Conservation (phyloP, 2,888 invertebrate genomes). For the Calliopum simillimum region DNA sequence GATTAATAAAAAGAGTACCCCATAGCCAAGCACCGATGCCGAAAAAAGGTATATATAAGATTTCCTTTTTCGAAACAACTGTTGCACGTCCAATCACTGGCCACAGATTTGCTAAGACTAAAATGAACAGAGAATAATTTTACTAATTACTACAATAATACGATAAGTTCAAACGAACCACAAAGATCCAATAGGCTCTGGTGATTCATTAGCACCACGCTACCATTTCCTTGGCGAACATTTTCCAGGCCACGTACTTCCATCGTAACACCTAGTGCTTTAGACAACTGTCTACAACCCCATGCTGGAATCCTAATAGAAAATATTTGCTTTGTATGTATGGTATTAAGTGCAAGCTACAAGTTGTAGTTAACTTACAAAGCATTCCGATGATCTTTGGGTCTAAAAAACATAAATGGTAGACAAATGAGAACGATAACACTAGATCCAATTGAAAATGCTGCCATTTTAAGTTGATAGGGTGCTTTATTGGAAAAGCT, state of each 20-base stretch:
- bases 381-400: conserved; percentile 81
- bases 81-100: conserved; percentile 83
- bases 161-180: conserved; percentile 71
- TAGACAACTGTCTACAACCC: conserved; percentile 69
- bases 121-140: conserved; percentile 41
- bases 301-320: conserved; percentile 76
- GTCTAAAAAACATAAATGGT: conserved; percentile 80
- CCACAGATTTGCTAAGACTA: conserved; percentile 84
- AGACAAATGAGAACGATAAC: conserved; percentile 74
- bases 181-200: conserved; percentile 88
- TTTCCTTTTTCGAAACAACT: conserved; percentile 85
- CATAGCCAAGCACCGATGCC: conserved; percentile 88
- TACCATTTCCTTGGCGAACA: conserved; percentile 79
- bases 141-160: too few relatives aligned
- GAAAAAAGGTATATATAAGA: conserved; percentile 86
- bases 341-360: too few relatives aligned
- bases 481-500: conserved; percentile 69
- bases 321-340: background rate
- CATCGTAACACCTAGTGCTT: conserved; percentile 75
- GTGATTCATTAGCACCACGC: conserved; percentile 88
- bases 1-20: conserved; percentile 90
- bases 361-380: conserved; percentile 72
- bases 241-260: conserved; percentile 81
- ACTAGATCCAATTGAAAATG: conserved; percentile 74
- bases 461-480: conserved; percentile 77